These are phyloP conservation scores for Tenthredo livida DNA, from an alignment of 2,888 invertebrate genomes.

Conservation along the genomic window DNA sequence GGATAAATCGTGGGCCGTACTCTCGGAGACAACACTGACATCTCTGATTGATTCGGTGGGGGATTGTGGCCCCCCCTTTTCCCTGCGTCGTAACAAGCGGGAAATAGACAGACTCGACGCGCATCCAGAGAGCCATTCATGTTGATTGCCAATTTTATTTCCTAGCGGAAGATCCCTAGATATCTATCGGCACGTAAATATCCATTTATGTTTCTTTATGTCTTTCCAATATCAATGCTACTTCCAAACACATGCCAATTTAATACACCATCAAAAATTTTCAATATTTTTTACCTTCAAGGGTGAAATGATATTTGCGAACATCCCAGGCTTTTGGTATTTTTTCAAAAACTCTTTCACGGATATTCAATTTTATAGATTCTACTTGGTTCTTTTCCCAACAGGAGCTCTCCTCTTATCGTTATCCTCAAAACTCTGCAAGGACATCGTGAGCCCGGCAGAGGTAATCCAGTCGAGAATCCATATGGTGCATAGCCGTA, in stretches of 20 bases:
- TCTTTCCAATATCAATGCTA: conserved; percentile 31
- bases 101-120: conserved; percentile 42
- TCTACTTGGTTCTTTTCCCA: not conserved
- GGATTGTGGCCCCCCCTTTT: not conserved
- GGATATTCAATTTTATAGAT: conserved; percentile 20
- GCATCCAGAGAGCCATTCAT: conserved; percentile 41
- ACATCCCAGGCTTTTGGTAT: not conserved
- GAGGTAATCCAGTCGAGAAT: conserved; percentile 47
- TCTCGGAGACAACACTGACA: conserved; percentile 39
- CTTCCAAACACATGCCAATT: conserved; percentile 35
- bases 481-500: conserved; percentile 46
- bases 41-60: conserved; percentile 43
- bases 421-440: conserved; percentile 32
- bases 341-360: conserved; percentile 22
- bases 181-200: conserved; percentile 45
- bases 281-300: not conserved
- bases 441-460: conserved; percentile 34
- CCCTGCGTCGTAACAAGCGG: conserved; percentile 39
- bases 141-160: conserved; percentile 50
- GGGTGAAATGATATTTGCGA: not conserved
- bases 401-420: not conserved
- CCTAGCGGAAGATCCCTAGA: conserved; percentile 40
- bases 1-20: conserved; percentile 6
- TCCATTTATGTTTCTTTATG: conserved; percentile 34
- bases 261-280: conserved; percentile 33